Evolutionary conservation across 2,888 invertebrate species (phyloP).

Genomic region (Patella depressa): DNA sequence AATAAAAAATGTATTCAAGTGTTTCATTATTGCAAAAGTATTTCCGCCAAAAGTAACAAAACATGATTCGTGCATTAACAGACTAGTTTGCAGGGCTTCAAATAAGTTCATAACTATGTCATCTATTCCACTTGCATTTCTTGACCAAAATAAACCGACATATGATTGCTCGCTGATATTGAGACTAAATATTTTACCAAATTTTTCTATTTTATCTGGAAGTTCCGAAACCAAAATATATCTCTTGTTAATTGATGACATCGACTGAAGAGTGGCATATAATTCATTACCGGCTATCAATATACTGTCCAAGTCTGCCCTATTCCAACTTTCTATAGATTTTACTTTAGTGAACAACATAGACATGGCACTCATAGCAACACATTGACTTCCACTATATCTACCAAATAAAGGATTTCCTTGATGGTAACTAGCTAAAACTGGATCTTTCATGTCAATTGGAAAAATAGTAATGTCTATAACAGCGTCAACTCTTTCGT

Average conservation of each 20-base stretch:
- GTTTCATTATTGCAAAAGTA: conserved; percentile 5
- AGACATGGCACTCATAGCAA: background rate
- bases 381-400: background rate
- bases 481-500: no score
- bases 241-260: no score
- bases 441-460: no score
- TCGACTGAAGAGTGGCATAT: background rate
- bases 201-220: no score
- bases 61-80: background rate
- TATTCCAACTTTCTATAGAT: background rate
- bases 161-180: no score
- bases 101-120: background rate
- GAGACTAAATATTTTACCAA: no score
- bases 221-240: no score
- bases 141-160: no score
- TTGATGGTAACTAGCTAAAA: background rate
- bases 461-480: no score
- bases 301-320: background rate
- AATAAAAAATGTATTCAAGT: background rate
- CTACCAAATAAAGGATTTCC: background rate
- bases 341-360: background rate
- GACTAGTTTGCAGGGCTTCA: background rate
- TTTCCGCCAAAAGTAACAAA: background rate
- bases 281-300: background rate
- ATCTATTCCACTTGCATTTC: background rate